A percentile compares a stretch with the other conserved stretches of the same genome.
Evolutionary conservation across 2,113 vertebrate species (phyloP).

Genomic region (Bostrychus sinensis): DNA sequence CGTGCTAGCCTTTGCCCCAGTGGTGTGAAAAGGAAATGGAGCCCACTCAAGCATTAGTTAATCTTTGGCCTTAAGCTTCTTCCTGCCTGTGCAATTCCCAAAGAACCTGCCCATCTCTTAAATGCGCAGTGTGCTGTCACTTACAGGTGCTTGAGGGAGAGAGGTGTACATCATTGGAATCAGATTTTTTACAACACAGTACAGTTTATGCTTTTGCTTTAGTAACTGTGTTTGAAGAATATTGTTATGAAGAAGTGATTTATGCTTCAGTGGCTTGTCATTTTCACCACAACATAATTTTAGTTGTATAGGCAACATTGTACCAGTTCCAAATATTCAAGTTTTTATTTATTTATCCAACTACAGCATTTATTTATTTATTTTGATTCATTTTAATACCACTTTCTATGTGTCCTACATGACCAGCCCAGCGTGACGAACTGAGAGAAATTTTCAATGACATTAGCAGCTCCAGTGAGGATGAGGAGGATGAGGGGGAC

Average conservation of each 20-base stretch:
- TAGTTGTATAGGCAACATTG: too few species aligned
- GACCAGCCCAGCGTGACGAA: slow-evolving; percentile 81
- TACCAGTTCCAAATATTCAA: too few species aligned
- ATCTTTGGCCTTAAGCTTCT: slow-evolving; percentile 12
- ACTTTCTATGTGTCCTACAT: slow-evolving; percentile 11
- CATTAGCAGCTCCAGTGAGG: slow-evolving; percentile 90
- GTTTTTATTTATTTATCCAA: too few species aligned
- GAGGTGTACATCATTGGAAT: background rate
- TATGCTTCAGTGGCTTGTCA: background rate
- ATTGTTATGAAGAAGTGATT: background rate
- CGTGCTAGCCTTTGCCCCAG: slow-evolving; percentile 3
- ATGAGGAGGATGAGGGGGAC: slow-evolving; percentile 90
- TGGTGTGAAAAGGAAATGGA: slow-evolving; percentile 26
- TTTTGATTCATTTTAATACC: slow-evolving; percentile 7
- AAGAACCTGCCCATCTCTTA: background rate
- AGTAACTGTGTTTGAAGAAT: background rate
- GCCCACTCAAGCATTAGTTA: slow-evolving; percentile 5
- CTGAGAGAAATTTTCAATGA: slow-evolving; percentile 87
- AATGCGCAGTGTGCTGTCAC: background rate
- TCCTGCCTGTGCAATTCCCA: background rate
- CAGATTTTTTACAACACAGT: background rate
- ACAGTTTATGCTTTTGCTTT: background rate
- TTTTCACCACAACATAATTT: too few species aligned
- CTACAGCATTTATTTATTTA: too few species aligned
- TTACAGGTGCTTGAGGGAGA: background rate